Evolutionary conservation across 2,888 invertebrate genomes (phyloP), one percentile per base, ranked within the genome.

Genomic region (Tineola bisselliella): DNA sequence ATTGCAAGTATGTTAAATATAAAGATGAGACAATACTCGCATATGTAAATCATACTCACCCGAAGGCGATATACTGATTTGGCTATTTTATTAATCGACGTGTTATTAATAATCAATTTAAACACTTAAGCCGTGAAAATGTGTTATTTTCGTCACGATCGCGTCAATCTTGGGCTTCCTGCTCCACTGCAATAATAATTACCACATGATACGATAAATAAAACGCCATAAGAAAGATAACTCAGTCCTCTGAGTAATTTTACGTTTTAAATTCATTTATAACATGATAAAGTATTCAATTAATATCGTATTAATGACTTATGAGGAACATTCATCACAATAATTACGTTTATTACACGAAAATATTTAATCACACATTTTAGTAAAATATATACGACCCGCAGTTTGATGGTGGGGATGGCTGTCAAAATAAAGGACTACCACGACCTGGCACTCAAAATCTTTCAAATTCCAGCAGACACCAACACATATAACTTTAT

Each of bases 101-200:
- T 68, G 70, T 76, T 77, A 81, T 84, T 84, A 84, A 82, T 74
- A 80, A 80, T 78, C 81, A 84, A 84, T 84, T 82, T 82, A 68
- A 31, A 19, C 33, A 17, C 19, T 15, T 8, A 13, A 58, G n/a
- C 33, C 58, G 58, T 58, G 33, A 58, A 58, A 58, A 33, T 58
- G 58, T 17, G 33, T 58, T 58, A 19, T 58, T 31, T 13, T 58
- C 33, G 58, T 33, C 58, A 31, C 31, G 15, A 15, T 31, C 6
- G 15, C 33, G 58, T 31, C 56, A 56, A 56, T 25, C 58, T 33
- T 33, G 13, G 30, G 13, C 58, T 58, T 58, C 58, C 58, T 58
- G 58, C 31, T 33, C 33, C 33, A 33, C 10, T 13, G 18, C 10
- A 19, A 18, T 58, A 58, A 33, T 58, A 58, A 58, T 58, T 58